phyloP scores from a whole-genome alignment of 2,113 vertebrate genomes.

The Rutilus rutilus region DNA sequence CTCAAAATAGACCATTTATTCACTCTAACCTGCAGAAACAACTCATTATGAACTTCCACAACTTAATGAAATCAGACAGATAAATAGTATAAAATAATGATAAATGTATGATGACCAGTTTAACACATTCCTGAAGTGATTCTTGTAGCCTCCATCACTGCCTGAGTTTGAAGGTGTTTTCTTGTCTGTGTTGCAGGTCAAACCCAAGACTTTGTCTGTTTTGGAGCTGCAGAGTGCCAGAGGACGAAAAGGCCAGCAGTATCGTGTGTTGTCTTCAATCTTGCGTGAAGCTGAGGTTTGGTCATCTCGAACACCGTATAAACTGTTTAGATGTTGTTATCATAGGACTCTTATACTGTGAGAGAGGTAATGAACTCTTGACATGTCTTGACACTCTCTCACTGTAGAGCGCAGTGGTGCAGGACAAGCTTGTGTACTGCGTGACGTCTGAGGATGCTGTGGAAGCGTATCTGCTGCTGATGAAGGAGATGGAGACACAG shows the following conservation, averaged over 20 bases:
- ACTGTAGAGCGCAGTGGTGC: slow-evolving; percentile 53
- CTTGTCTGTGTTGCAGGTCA: slow-evolving; percentile 48
- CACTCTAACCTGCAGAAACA: too few relatives aligned
- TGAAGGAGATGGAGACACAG: slow-evolving; percentile 62
- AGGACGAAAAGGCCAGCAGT: slow-evolving; percentile 55
- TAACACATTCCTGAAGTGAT: not conserved
- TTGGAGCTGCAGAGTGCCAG: slow-evolving; percentile 80
- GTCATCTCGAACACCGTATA: slow-evolving; percentile 39
- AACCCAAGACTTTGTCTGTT: slow-evolving; percentile 53
- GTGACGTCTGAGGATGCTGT: slow-evolving; percentile 77
- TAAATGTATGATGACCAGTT: not conserved
- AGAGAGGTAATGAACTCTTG: not conserved
- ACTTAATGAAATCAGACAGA: too few relatives aligned
- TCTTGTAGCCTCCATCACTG: not conserved
- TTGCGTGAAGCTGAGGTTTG: slow-evolving; percentile 50
- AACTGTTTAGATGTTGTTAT: not conserved
- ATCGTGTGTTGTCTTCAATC: slow-evolving; percentile 67
- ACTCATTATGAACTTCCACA: too few relatives aligned
- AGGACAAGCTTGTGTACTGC: slow-evolving; percentile 63
- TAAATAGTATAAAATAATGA: slow-evolving; percentile 60
- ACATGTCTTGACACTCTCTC: not conserved
- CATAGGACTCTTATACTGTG: not conserved
- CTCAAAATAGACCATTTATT: too few relatives aligned
- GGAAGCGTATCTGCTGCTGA: slow-evolving; percentile 69
- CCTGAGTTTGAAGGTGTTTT: not conserved